These are phyloP conservation scores for Eumacrocentrus americanus DNA, from an alignment of 2,888 invertebrate species.

Conservation along the genomic window DNA sequence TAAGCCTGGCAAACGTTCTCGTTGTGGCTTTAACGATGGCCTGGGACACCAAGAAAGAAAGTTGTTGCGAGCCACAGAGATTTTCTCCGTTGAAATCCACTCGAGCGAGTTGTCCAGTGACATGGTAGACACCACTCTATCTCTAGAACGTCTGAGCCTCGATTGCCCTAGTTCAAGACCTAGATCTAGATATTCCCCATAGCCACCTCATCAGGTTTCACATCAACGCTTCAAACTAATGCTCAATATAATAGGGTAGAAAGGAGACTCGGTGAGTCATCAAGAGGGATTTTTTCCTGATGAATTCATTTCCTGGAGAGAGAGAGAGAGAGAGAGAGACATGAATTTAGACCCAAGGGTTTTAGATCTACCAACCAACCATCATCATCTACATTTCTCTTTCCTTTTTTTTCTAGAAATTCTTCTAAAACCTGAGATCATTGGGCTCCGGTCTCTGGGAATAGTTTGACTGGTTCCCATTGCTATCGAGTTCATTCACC, in stretches of 20 bases:
- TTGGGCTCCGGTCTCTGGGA: no score
- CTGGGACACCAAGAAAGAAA: conserved; percentile 36
- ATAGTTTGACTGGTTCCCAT: neutral
- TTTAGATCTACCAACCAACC: no score
- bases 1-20: conserved; percentile 17
- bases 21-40: conserved; percentile 16
- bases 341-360: no score
- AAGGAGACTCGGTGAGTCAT: neutral
- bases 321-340: no score
- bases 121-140: conserved; percentile 6
- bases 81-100: conserved; percentile 34
- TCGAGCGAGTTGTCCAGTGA: conserved; percentile 13
- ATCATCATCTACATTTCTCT: no score
- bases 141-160: conserved; percentile 4
- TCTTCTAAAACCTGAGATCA: no score
- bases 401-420: no score
- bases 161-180: conserved; percentile 37
- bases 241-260: no score
- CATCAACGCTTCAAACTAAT: conserved; percentile 5
- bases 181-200: conserved; percentile 27
- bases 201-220: neutral
- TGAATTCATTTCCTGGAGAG: no score
- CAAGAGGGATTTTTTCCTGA: neutral
- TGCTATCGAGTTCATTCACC: conserved; percentile 15
- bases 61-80: conserved; percentile 34